Base-by-base conservation (phyloP, 2,797 vertebrate species). In the Galaxias olidus region DNA sequence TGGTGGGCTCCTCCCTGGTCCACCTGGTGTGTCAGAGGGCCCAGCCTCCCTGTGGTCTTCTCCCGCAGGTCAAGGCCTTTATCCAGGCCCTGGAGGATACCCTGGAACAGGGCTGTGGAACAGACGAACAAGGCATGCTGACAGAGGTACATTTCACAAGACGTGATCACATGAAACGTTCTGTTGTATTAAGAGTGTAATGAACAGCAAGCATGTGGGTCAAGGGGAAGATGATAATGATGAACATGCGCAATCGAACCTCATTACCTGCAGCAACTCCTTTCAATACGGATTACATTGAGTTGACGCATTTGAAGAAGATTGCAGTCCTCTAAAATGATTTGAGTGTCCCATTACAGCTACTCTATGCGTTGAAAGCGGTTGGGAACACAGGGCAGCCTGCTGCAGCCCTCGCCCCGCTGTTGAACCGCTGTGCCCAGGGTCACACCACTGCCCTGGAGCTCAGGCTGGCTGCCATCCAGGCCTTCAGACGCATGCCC, bases 401-500 rank as follows among this genome's bases (percentile, higher is more conserved):
- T 1, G 89, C 89, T 1, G 10, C 71, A 0, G 18, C 70, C 0
- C 84, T 97, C 30, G 73, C 84, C 42, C 87, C 92, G 1, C 61
- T 80, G 6, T 42, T 96, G 48, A 86, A 78, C 30, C 48, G 11
- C 1, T 95, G 93, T 20, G 84, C 87, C 1, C 74, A 88, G 40
- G 70, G 77, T 57, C 71, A 14, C 42, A 86, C 84, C 4, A 58
- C 78, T 12, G 73, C 83, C 0, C 1, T 78, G 0, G 86, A 91
- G 71, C 84, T 94, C 46, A 85, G 89, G 54, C 88, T 96, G 0
- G 92, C 91, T 8, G 93, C 94, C 48, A 20, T 94, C 12, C 89
- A 93, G 40, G 94, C 94, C 51, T 96, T 96, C 89, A 86, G 92
- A 66, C 94, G 92, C 57, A 69, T 96, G 17, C 93, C 93, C 68